Evolutionary conservation across 2,888 invertebrate species (phyloP), one percentile per base, ranked within the genome.

Genomic region (Iselma pallidipennis): DNA sequence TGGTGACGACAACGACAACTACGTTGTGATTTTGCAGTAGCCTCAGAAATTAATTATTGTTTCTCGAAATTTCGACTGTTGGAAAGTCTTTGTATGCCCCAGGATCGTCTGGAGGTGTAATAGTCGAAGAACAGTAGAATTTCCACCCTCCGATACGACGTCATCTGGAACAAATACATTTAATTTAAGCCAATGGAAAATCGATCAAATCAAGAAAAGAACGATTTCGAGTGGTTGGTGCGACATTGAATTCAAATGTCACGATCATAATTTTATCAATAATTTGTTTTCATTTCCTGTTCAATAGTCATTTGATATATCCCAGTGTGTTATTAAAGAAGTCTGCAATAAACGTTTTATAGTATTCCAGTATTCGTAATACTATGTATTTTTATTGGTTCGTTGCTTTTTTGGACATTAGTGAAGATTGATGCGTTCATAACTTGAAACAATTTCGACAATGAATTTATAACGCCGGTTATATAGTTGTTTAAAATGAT

Each of bases 161-260:
- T 66, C 70, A 66, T 71, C 75, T 76, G 76, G 53, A 76, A 76
- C 72, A 73, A 74, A 73, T 7, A 71, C 61, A 64, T 66, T 62
- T 66, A 67, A 73, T 74, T 72, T 72, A 4, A 23, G 12, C 21
- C 12, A 23, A 23, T 23, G 9, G n/a, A 4, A 31, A 23, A 68
- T 69, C 23, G 21, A 31, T 31, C n/a, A 26, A 16, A 16, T 49
- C 16, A 12, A 12, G 10, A 50, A 50, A 50, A 26, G 50, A 9
- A 49, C 29, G 12, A n/a, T 19, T 26, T 31, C 16, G 16, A 14
- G 42, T 37, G 42, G 16, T 37, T 16, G 16, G 12, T 9, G 33
- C 9, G 33, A 12, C 33, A 26, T 29, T 50, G n/a, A 28, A 12
- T 26, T 7, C 21, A 50, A 50, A 50, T 29, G 50, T 50, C 50